Evolutionary conservation across 2,113 vertebrate genomes (phyloP).

Genomic region (Marcusenius ussheri): DNA sequence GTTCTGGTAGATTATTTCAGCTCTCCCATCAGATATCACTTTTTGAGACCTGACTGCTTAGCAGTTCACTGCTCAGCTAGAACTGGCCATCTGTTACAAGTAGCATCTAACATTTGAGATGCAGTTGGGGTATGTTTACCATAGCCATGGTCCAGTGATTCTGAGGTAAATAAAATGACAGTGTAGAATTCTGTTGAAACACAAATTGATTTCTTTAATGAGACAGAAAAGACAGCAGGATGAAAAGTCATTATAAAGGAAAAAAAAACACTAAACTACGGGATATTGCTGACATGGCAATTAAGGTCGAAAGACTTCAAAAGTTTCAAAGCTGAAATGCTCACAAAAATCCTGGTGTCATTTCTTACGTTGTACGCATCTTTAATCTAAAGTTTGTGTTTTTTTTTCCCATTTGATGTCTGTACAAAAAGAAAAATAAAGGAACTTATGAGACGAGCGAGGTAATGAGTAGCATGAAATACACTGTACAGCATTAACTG

Average conservation of each 20-base stretch:
- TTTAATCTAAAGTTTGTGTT: background rate
- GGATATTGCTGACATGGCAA: background rate
- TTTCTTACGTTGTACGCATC: background rate
- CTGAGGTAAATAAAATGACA: background rate
- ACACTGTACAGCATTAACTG: background rate
- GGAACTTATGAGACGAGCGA: background rate
- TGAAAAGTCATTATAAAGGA: background rate
- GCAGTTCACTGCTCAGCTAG: slow-evolving; percentile 43
- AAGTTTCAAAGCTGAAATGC: background rate
- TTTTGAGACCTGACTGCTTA: slow-evolving; percentile 35
- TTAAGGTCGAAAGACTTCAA: background rate
- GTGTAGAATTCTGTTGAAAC: slow-evolving; percentile 8
- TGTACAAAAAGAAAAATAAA: background rate
- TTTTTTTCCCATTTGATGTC: background rate
- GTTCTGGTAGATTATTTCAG: background rate
- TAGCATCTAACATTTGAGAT: slow-evolving; percentile 17
- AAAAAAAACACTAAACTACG: background rate
- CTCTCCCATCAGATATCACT: background rate
- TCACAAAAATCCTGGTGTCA: background rate
- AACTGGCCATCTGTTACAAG: slow-evolving; percentile 47
- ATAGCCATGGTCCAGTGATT: background rate
- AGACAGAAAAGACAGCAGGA: background rate
- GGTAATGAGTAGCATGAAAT: background rate
- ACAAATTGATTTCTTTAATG: background rate
- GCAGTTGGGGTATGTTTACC: slow-evolving; percentile 15